These are phyloP conservation scores for Hystrix cristata DNA, from an alignment of 2,113 vertebrate species.

Conservation along the genomic window DNA sequence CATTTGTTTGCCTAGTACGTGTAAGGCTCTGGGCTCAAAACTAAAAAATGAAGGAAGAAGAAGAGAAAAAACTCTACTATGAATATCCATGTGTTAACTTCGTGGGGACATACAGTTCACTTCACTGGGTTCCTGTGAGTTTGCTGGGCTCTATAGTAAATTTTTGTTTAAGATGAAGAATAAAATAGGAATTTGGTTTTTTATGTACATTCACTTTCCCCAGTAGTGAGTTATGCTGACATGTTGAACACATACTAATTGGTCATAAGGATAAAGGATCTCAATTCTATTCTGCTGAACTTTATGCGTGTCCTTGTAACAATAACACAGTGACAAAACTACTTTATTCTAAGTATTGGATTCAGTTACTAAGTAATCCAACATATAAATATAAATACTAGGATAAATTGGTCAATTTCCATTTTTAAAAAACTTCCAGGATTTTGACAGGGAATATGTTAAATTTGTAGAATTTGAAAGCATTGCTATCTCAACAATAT, in stretches of 20 bases:
- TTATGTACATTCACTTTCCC: neutral
- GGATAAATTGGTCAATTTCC: neutral
- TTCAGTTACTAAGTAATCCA: neutral
- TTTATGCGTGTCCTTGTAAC: neutral
- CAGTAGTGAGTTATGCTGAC: neutral
- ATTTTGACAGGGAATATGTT: neutral
- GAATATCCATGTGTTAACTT: neutral
- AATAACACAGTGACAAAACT: neutral
- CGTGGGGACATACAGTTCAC: neutral
- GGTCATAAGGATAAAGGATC: neutral
- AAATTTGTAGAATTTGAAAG: slow-evolving; percentile 2
- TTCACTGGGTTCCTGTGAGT: neutral
- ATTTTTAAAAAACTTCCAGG: neutral
- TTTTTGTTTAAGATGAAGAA: neutral
- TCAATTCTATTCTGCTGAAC: neutral
- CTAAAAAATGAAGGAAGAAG: too few relatives aligned
- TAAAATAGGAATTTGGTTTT: neutral
- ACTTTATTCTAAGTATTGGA: neutral
- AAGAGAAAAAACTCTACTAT: neutral
- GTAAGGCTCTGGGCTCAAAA: too few relatives aligned
- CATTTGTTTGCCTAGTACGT: too few relatives aligned
- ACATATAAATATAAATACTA: neutral
- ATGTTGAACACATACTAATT: neutral
- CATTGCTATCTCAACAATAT: neutral
- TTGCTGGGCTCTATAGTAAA: neutral